Base-by-base conservation (phyloP, 2,113 vertebrate genomes). In the Chrysemys picta region DNA sequence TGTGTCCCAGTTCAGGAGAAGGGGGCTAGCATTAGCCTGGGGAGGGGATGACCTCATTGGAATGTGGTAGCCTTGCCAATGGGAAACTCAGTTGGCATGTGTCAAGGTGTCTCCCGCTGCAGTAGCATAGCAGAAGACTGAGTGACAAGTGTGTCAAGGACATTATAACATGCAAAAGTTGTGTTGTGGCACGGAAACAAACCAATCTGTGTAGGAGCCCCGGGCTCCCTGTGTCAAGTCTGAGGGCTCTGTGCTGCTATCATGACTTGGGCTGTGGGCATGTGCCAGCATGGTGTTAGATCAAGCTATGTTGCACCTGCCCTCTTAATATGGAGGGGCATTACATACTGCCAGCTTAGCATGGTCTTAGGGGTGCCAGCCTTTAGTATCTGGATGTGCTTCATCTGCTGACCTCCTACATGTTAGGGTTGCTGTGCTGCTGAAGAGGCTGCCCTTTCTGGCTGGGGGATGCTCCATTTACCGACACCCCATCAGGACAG, bases 1-100 rank as follows among this genome's bases (percentile, higher is more conserved):
- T 3, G 38, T 75, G 49, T 62, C 88, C 76, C 38, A 0, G 1
- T 89, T 91, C 47, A 85, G 69, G 19, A 31, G 29, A 42, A 22
- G 19, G 69, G n/a, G 69, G n/a, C 72, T 42, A 24, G 9, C 5
- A n/a, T 76, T 42, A 45, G 72, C 38, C 24, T 86, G 56, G 29
- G 22, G 29, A 78, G 79, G 45, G 27, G 85, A 65, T 35, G 72
- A 5, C 31, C 27, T 16, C 3, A 27, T 0, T 0, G 38, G 47
- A 75, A n/a, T 76, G 80, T 1, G 3, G 31, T 35, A 21, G 4
- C 91, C 69, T 56, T 56, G 2, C 25, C 53, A 65, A 59, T 78
- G 38, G 53, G 31, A 8, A 42, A 75, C 69, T 62, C 59, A 8
- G 13, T 16, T 42, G 75, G 38, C 13, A 24, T 45, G 10, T 76